A percentile compares a stretch with the other conserved stretches of the same genome.
These are phyloP conservation scores for Xestia rhomboidea DNA, from an alignment of 2,888 invertebrate species.

Conservation along the genomic window DNA sequence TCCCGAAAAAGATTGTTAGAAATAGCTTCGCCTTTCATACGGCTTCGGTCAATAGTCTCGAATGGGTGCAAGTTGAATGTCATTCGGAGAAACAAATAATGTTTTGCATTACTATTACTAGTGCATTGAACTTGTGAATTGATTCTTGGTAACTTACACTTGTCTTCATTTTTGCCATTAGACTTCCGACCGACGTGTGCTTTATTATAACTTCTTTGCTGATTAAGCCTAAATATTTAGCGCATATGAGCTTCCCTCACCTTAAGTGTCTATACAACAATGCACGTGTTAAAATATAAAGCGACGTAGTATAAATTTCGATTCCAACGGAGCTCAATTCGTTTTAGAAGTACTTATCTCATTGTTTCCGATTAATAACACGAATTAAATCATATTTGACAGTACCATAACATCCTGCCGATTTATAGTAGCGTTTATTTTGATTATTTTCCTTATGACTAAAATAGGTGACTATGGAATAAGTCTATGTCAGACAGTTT, in stretches of 20 bases:
- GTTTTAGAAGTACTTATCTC: neutral
- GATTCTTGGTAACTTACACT: neutral
- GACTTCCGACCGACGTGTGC: neutral
- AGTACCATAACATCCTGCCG: neutral
- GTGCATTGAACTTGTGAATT: conserved; percentile 37
- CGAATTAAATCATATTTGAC: neutral
- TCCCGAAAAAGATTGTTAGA: neutral
- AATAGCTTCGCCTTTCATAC: conserved; percentile 18
- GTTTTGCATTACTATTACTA: conserved; percentile 6
- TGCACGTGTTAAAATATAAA: neutral
- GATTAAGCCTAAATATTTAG: neutral
- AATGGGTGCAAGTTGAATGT: conserved; percentile 35
- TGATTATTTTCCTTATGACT: conserved; percentile 13
- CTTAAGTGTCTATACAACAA: neutral
- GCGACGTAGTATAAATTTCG: neutral
- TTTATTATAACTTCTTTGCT: neutral
- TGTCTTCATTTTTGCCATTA: neutral
- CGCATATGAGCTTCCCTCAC: neutral
- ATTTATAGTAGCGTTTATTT: neutral
- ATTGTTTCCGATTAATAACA: neutral
- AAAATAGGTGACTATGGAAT: neutral
- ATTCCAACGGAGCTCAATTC: neutral
- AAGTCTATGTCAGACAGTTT: conserved; percentile 7
- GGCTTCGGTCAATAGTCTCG: conserved; percentile 38
- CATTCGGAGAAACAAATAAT: conserved; percentile 7